Conservation (phyloP, 1,140 invertebrate genomes). For the Ylistrum balloti region DNA sequence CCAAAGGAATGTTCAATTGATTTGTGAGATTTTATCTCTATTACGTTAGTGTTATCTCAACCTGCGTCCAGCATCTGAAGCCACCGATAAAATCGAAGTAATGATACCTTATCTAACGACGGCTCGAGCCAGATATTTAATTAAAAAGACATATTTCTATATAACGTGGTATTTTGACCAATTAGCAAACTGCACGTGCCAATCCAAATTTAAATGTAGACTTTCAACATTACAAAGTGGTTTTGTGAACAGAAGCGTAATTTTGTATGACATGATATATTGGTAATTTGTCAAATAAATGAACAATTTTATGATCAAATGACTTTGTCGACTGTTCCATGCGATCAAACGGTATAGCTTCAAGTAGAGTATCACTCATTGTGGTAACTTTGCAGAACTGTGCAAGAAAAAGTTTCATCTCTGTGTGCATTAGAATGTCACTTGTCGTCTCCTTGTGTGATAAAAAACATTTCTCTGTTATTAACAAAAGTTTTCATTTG, state of each 20-base stretch:
- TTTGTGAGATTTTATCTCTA: neutral
- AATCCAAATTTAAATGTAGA: conserved; percentile 29
- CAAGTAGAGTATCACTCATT: no score
- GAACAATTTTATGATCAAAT: neutral
- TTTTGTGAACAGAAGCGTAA: conserved; percentile 1
- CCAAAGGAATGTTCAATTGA: conserved; percentile 1
- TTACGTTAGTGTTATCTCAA: conserved; percentile 3
- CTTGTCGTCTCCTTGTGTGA: no score
- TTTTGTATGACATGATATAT: conserved; percentile 2
- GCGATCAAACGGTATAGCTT: neutral
- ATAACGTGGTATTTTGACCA: conserved; percentile 17
- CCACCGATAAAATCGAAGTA: conserved; percentile 8
- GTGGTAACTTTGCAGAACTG: no score
- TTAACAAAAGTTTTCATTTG: no score
- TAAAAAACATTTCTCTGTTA: no score
- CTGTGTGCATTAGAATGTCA: no score
- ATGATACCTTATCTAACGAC: conserved; percentile 18
- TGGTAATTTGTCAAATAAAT: conserved; percentile 21
- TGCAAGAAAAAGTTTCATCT: no score
- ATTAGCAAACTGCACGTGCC: conserved; percentile 20
- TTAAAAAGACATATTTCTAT: conserved; percentile 14
- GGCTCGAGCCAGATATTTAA: neutral
- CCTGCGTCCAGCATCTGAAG: conserved; percentile 6
- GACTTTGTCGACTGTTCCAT: neutral
- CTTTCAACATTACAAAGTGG: conserved; percentile 32